These are phyloP conservation scores for Solenodon paradoxus DNA, from an alignment of 2,113 vertebrate species.

Conservation along the genomic window DNA sequence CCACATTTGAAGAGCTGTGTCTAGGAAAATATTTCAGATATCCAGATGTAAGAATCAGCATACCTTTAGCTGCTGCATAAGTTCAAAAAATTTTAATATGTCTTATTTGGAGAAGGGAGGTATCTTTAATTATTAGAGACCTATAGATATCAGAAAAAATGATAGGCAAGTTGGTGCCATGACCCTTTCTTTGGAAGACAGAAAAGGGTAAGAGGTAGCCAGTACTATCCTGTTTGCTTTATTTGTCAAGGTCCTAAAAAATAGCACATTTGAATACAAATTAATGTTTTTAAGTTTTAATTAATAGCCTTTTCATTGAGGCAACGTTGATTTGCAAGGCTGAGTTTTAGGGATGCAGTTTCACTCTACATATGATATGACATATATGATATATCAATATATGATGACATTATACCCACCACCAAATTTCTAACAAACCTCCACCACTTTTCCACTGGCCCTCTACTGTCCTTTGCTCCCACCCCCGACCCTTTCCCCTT, in stretches of 20 bases:
- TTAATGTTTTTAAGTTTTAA: no score
- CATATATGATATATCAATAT: no score
- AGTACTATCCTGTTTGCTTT: background rate
- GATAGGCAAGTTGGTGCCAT: background rate
- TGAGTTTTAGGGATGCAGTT: no score
- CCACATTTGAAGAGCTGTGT: background rate
- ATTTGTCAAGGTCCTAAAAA: slow-evolving; percentile 1
- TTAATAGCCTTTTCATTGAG: no score
- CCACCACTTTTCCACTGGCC: no score
- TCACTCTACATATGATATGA: no score
- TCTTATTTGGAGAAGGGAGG: background rate
- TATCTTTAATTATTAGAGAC: background rate
- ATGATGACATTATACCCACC: no score
- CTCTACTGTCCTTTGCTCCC: no score
- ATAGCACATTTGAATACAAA: background rate
- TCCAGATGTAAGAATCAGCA: background rate
- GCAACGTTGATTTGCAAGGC: no score
- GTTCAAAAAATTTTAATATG: background rate
- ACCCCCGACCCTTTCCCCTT: no score
- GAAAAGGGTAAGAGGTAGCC: background rate
- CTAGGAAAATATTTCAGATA: background rate
- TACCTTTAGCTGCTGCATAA: background rate
- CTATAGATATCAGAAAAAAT: background rate
- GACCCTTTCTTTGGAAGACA: background rate
- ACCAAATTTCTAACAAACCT: no score